Conservation (phyloP, 2,113 vertebrate genomes). For the Tenrec ecaudatus region DNA sequence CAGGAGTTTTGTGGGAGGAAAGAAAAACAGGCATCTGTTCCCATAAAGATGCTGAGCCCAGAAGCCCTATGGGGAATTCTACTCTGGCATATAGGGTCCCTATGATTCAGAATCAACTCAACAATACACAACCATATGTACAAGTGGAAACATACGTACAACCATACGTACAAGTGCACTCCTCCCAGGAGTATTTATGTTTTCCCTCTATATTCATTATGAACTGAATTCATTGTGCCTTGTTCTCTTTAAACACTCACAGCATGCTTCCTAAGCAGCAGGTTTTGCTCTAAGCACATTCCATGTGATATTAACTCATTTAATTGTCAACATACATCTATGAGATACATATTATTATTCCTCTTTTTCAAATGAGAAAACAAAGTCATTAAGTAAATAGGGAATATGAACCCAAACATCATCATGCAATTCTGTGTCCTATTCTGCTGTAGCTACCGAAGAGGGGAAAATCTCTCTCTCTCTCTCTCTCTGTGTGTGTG, state of each 20-base stretch:
- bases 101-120: background rate
- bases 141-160: background rate
- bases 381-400: background rate
- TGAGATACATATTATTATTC: background rate
- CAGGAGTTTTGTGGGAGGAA: background rate
- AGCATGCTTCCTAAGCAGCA: background rate
- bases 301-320: background rate
- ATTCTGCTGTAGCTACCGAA: background rate
- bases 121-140: background rate
- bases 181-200: background rate
- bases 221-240: background rate
- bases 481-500: too few relatives aligned
- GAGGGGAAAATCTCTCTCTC: background rate
- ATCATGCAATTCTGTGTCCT: background rate
- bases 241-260: background rate
- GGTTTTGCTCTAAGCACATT: background rate
- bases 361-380: slow-evolving; percentile 24
- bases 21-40: background rate
- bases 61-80: background rate
- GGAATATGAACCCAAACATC: background rate
- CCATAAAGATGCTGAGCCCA: background rate
- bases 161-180: background rate
- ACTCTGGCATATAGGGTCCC: background rate
- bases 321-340: background rate
- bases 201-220: background rate